phyloP scores from a whole-genome alignment of 92 coral and sea anemone species.

The Epizoanthus stellaris region DNA sequence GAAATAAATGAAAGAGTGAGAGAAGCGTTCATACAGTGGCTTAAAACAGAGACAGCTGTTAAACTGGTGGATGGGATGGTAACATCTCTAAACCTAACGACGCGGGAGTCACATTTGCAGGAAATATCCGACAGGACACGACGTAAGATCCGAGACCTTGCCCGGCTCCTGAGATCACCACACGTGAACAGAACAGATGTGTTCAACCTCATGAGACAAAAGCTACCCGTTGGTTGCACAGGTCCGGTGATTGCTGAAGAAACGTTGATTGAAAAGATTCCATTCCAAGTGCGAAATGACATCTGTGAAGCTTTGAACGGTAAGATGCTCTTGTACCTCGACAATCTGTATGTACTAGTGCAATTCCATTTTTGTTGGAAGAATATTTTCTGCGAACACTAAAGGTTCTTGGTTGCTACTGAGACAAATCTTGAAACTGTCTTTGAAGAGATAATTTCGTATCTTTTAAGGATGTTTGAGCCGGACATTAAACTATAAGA shows the following conservation, averaged over 20 bases:
- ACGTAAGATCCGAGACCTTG: not conserved
- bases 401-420: too few relatives aligned
- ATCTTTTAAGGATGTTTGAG: too few relatives aligned
- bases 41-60: not conserved
- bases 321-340: not conserved
- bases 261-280: not conserved
- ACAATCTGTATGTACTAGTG: too few relatives aligned
- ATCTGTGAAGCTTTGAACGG: not conserved
- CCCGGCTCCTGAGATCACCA: not conserved
- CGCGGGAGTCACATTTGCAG: not conserved
- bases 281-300: not conserved
- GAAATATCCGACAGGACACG: not conserved
- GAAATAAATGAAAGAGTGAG: too few relatives aligned
- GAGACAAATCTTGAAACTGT: too few relatives aligned
- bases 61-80: not conserved
- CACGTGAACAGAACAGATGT: not conserved
- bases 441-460: too few relatives aligned
- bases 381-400: too few relatives aligned
- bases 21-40: not conserved
- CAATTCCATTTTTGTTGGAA: too few relatives aligned
- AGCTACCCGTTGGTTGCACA: slow-evolving; percentile 21
- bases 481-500: too few relatives aligned
- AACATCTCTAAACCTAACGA: not conserved
- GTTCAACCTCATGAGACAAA: not conserved
- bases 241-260: not conserved